Percentiles rank a stretch among this genome's conserved stretches.
Evolutionary conservation across 2,888 invertebrate genomes (phyloP).

Genomic region (Andrena camellia): DNA sequence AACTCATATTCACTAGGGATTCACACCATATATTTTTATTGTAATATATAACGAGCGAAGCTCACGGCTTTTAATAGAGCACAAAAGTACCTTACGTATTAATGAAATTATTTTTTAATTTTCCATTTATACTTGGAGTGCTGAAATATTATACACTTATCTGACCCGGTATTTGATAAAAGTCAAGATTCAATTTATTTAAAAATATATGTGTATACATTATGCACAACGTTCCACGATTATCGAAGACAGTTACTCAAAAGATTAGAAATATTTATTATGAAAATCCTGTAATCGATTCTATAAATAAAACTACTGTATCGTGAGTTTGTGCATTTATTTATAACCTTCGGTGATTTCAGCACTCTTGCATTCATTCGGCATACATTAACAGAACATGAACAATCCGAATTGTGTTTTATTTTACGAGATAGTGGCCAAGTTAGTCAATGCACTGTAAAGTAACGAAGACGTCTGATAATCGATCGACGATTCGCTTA

Average conservation of each 20-base stretch:
- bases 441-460: slow-evolving; percentile 71
- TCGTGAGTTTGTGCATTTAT: slow-evolving; percentile 60
- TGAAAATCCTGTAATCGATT: slow-evolving; percentile 60
- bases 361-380: slow-evolving; percentile 63
- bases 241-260: slow-evolving; percentile 40
- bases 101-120: slow-evolving; percentile 38
- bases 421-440: too few species aligned
- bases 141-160: slow-evolving; percentile 59
- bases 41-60: neutral
- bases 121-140: slow-evolving; percentile 59
- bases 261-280: slow-evolving; percentile 53
- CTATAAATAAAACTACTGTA: slow-evolving; percentile 64
- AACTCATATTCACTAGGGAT: slow-evolving; percentile 15
- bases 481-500: slow-evolving; percentile 46
- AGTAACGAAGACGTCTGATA: slow-evolving; percentile 65
- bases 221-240: slow-evolving; percentile 41
- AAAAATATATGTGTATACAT: slow-evolving; percentile 20
- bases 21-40: slow-evolving; percentile 23
- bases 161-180: slow-evolving; percentile 17
- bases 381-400: slow-evolving; percentile 17
- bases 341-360: slow-evolving; percentile 61
- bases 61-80: slow-evolving; percentile 35
- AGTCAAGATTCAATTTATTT: slow-evolving; percentile 32
- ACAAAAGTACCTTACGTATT: slow-evolving; percentile 48
- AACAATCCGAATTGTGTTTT: slow-evolving; percentile 1